These are phyloP conservation scores for Scrobipalpa atriplicella DNA, from an alignment of 2,888 invertebrate genomes.

Conservation along the genomic window DNA sequence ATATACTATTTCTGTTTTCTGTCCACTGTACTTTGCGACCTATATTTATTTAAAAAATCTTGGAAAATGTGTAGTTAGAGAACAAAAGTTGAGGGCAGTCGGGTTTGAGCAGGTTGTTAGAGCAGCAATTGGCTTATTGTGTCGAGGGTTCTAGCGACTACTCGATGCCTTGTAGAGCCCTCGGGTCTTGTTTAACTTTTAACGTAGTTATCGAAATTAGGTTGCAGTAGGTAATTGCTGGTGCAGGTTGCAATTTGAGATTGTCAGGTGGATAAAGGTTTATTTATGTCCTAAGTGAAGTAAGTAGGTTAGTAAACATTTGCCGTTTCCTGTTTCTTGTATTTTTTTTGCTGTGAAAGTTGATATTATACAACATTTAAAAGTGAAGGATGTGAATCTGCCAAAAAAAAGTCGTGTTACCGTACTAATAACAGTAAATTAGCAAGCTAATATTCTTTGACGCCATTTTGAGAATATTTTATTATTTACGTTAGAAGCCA, in stretches of 20 bases:
- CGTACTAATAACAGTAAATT: too few species aligned
- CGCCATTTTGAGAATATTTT: too few species aligned
- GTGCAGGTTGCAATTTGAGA: conserved; percentile 23
- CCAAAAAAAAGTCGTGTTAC: too few species aligned
- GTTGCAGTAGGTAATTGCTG: conserved; percentile 22
- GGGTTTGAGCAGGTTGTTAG: conserved; percentile 49
- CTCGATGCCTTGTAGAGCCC: conserved; percentile 46
- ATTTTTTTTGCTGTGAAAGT: neutral
- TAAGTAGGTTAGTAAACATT: conserved; percentile 16
- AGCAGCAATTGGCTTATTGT: conserved; percentile 61
- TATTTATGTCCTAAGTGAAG: conserved; percentile 19
- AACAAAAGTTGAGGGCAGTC: conserved; percentile 29
- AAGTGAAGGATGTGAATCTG: too few species aligned
- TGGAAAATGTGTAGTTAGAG: conserved; percentile 39
- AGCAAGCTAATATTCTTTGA: too few species aligned
- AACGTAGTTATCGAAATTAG: conserved; percentile 29
- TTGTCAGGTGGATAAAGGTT: conserved; percentile 18
- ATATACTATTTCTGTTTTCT: conserved; percentile 66
- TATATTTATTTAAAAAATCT: conserved; percentile 56
- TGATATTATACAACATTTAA: too few species aligned
- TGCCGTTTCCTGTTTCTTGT: conserved; percentile 1
- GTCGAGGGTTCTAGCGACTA: conserved; percentile 47
- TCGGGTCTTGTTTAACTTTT: conserved; percentile 40
- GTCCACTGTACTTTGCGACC: conserved; percentile 52
- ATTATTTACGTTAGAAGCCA: too few species aligned